phyloP scores from a whole-genome alignment of 2,888 invertebrate species.

The Ornithoptera priamus region DNA sequence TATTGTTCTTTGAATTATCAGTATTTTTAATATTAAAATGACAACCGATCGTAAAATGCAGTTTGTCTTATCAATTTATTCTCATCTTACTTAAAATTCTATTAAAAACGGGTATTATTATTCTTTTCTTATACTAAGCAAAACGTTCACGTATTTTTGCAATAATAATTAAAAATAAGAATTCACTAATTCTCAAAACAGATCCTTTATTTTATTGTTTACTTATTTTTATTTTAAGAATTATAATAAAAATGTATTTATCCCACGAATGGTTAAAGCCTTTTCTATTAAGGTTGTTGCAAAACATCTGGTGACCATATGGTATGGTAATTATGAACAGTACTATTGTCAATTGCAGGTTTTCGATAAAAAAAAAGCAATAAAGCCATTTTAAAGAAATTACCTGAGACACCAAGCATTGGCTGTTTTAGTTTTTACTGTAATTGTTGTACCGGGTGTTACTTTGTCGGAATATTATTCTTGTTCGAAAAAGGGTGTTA shows the following conservation, averaged over 20 bases:
- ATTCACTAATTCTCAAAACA: not conserved
- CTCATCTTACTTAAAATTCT: too few species aligned
- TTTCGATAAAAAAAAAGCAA: slow-evolving; percentile 15
- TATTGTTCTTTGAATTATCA: too few species aligned
- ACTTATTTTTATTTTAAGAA: not conserved
- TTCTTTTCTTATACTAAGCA: not conserved
- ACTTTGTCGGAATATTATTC: too few species aligned
- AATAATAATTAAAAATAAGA: not conserved
- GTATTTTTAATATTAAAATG: too few species aligned
- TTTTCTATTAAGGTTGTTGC: slow-evolving; percentile 24
- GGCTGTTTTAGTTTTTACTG: not conserved
- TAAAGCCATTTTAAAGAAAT: slow-evolving; percentile 17
- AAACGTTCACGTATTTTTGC: not conserved
- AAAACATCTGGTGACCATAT: slow-evolving; percentile 39
- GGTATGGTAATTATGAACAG: slow-evolving; percentile 27
- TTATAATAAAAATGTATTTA: not conserved
- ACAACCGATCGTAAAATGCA: too few species aligned
- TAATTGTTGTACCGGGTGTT: too few species aligned
- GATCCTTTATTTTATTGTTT: slow-evolving; percentile 6
- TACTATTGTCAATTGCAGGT: slow-evolving; percentile 25
- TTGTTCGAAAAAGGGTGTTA: too few species aligned
- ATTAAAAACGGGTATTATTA: too few species aligned
- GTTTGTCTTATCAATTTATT: too few species aligned
- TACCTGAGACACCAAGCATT: slow-evolving; percentile 14
- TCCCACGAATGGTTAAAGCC: slow-evolving; percentile 7